Evolutionary conservation across 2,888 invertebrate genomes (phyloP), one percentile per base, ranked within the genome.

Genomic region (Onthophagus sagittarius): DNA sequence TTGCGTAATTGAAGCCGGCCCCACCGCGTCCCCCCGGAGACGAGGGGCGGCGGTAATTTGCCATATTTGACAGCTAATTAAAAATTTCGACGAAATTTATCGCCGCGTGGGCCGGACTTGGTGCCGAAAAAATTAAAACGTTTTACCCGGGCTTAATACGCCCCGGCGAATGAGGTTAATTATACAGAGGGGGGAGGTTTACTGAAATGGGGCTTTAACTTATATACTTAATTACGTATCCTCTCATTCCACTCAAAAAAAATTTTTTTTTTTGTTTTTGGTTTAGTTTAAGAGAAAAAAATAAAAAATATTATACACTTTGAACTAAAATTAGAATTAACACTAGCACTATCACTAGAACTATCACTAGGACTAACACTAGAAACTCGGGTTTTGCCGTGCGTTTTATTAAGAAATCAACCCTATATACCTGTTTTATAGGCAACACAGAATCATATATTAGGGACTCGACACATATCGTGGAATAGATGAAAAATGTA

Each of bases 21-120:
- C 23, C 67, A 64, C 67, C 32, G 23, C 67, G 67, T 15, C 67
- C n/a, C 3, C 67, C 31, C 15, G 67, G 67, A 67, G 31, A 32
- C 32, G 23, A 31, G 67, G 67, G 67, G 67, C 82, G 81, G 82
- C 82, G 79, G 83, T 82, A 84, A 84, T 84, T 83, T 82, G 81
- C 81, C 82, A 82, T 80, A 82, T 83, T 82, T 84, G 84, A 84
- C 84, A 84, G 83, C 81, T 83, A 84, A 84, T 84, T 84, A 84
- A 83, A 84, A 84, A 83, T 82, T 75, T 81, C 80, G 83, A 83
- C 67, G 81, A 81, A 80, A 81, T 81, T 81, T 79, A 80, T 79
- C 78, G 79, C 76, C 75, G 75, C 63, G 62, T 69, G 67, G 33
- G 39, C 69, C 73, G 71, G 62, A 39, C 15, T 23, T 39, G 62